Evolutionary conservation across 2,113 vertebrate genomes (phyloP).

Genomic region (Oxygymnocypris stewartii): DNA sequence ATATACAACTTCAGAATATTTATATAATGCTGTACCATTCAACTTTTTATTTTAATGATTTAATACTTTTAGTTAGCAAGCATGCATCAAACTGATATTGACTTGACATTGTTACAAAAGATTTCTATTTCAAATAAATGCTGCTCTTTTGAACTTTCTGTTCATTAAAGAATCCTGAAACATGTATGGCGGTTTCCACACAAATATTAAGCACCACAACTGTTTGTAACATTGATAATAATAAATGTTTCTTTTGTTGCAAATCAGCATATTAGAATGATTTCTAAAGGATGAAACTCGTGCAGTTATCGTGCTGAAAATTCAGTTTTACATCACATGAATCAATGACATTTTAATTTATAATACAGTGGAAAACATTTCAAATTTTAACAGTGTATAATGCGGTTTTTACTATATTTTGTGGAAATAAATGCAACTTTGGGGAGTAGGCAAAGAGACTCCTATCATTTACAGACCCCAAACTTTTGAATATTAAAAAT

Average conservation of each 20-base stretch:
- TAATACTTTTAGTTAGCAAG: too few relatives aligned
- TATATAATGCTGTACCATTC: too few relatives aligned
- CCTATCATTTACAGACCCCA: not conserved
- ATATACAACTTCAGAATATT: not conserved
- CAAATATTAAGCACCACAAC: not conserved
- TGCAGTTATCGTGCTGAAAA: not conserved
- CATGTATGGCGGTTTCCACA: not conserved
- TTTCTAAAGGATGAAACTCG: not conserved
- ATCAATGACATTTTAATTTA: not conserved
- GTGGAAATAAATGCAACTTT: not conserved
- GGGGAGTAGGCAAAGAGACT: not conserved
- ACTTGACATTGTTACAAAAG: too few relatives aligned
- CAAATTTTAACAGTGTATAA: not conserved
- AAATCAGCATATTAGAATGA: not conserved
- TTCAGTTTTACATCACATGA: not conserved
- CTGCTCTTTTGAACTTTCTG: not conserved
- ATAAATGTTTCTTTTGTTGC: not conserved
- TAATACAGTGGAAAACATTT: not conserved
- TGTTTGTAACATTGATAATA: not conserved
- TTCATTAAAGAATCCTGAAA: too few relatives aligned
- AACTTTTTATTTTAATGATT: too few relatives aligned
- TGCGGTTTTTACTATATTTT: not conserved
- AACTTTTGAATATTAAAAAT: not conserved
- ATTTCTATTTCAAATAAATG: not conserved
- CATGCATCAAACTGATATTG: too few relatives aligned